Percentiles rank a stretch among this genome's conserved stretches.
These are phyloP conservation scores for Callyntrura guangdongensis DNA, from an alignment of 2,888 invertebrate genomes.

Conservation along the genomic window DNA sequence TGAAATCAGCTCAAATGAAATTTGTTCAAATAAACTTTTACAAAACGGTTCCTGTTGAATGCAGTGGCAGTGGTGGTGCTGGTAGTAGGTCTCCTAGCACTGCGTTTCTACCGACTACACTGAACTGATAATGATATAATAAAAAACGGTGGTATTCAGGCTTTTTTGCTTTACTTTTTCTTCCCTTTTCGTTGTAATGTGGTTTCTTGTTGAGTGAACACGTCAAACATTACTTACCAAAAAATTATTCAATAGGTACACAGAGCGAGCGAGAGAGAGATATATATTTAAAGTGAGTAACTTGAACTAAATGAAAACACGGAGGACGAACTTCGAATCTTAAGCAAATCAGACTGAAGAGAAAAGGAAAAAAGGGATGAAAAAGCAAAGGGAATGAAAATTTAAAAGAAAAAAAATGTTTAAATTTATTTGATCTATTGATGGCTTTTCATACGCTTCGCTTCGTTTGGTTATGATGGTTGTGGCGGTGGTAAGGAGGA, in stretches of 20 bases:
- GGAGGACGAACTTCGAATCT: conserved; percentile 45
- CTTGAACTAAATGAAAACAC: conserved; percentile 53
- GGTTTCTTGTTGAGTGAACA: conserved; percentile 61
- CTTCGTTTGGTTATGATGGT: conserved; percentile 43
- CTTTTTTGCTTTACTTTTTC: background rate
- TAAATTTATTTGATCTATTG: conserved; percentile 84
- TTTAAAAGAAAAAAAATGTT: background rate
- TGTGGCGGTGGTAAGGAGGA: background rate
- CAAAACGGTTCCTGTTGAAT: conserved; percentile 56
- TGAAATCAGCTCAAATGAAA: conserved; percentile 50
- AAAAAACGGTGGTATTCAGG: conserved; percentile 32
- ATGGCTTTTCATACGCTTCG: conserved; percentile 79
- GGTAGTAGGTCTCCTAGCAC: too few relatives aligned
- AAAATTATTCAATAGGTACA: background rate
- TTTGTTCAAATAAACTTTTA: conserved; percentile 56
- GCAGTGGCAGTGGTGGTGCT: background rate
- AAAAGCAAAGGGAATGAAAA: conserved; percentile 34
- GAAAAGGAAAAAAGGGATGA: conserved; percentile 17
- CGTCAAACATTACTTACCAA: conserved; percentile 35
- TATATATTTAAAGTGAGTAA: conserved; percentile 26
- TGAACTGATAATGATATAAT: conserved; percentile 37
- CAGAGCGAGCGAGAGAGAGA: too few relatives aligned
- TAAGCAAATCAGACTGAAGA: background rate
- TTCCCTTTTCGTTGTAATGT: conserved; percentile 1
- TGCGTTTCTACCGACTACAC: conserved; percentile 9